Percentiles rank a stretch among this genome's conserved stretches.
Conservation (phyloP, 2,113 vertebrate genomes). For the Lepidothrix coronata region DNA sequence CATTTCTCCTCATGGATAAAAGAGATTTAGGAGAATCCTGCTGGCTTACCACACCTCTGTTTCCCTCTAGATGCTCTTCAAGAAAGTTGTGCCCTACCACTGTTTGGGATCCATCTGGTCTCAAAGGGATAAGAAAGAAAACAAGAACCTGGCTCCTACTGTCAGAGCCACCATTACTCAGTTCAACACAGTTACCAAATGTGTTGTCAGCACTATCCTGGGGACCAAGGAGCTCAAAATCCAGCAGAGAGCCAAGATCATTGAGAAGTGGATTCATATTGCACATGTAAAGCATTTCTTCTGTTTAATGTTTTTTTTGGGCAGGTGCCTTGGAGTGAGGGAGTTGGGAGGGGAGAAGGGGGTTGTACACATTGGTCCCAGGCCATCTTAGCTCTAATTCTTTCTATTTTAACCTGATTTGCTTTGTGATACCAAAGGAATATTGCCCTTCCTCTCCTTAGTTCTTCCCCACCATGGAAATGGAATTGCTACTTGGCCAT, state of each 20-base stretch:
- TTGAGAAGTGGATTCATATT: conserved; percentile 94
- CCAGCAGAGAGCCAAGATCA: conserved; percentile 86
- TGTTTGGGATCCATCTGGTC: conserved; percentile 96
- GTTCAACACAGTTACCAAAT: conserved; percentile 90
- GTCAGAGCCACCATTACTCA: conserved; percentile 92
- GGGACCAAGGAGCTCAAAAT: conserved; percentile 80
- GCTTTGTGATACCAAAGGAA: neutral
- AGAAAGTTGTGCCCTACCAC: conserved; percentile 92
- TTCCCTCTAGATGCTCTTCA: conserved; percentile 85
- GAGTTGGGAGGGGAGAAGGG: neutral
- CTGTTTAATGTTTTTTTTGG: neutral
- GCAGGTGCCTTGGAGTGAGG: neutral
- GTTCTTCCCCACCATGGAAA: neutral
- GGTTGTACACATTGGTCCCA: neutral
- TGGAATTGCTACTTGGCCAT: neutral
- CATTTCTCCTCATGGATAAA: neutral
- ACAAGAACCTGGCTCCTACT: conserved; percentile 86
- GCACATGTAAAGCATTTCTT: conserved; percentile 79
- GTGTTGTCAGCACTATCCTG: conserved; percentile 89
- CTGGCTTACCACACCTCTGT: neutral
- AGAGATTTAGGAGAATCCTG: neutral
- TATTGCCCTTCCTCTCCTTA: neutral
- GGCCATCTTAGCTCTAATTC: neutral
- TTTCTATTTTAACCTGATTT: neutral
- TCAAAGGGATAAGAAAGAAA: conserved; percentile 88